A percentile compares a stretch with the other conserved stretches of the same genome.
These are phyloP conservation scores for Autographa gamma DNA, from an alignment of 2,888 invertebrate species.

Conservation along the genomic window DNA sequence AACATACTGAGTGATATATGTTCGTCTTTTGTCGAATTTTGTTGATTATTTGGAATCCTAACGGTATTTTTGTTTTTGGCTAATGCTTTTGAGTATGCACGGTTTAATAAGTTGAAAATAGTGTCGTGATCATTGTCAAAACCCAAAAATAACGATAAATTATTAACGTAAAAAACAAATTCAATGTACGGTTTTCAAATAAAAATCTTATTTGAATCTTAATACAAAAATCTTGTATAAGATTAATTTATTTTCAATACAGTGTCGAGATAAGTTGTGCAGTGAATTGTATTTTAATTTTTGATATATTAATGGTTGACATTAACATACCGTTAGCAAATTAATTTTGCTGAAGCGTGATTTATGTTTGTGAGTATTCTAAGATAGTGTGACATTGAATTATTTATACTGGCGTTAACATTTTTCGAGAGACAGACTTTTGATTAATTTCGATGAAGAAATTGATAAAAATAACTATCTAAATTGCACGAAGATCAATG, in stretches of 20 bases:
- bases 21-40: background rate
- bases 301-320: conserved; percentile 22
- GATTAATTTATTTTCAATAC: conserved; percentile 14
- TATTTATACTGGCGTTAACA: conserved; percentile 3
- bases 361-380: conserved; percentile 26
- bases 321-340: conserved; percentile 36
- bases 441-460: background rate
- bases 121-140: conserved; percentile 24
- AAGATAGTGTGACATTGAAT: conserved; percentile 15
- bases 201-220: background rate
- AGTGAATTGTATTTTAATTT: conserved; percentile 35
- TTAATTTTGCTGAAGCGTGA: conserved; percentile 38
- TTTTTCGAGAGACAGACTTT: background rate
- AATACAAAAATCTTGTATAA: conserved; percentile 25
- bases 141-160: conserved; percentile 14
- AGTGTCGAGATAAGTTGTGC: conserved; percentile 35
- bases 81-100: conserved; percentile 5
- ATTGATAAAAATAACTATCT: background rate
- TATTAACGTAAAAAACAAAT: conserved; percentile 1
- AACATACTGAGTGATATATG: background rate
- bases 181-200: conserved; percentile 6
- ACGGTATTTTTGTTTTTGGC: background rate
- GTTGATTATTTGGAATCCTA: background rate
- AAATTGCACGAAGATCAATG: no score
- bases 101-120: conserved; percentile 11